Base-by-base conservation (phyloP, 2,113 vertebrate genomes). In the Solea solea region DNA sequence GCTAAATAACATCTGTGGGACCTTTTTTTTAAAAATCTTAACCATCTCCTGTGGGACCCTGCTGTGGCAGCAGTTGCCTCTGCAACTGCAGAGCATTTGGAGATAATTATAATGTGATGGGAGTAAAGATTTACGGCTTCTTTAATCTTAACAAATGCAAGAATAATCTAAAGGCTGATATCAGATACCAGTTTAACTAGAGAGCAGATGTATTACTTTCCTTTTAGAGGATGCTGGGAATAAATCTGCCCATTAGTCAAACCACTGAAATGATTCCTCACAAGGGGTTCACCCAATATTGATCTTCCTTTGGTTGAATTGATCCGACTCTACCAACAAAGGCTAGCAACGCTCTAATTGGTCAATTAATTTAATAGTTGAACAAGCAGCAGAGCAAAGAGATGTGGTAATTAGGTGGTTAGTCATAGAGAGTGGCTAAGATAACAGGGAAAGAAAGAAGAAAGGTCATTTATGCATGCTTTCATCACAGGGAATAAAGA, bases 171-270 rank as follows among this genome's bases (percentile, higher is more conserved):
- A 69, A 64, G 80, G 53, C 16, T 49, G 11, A 72, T 58, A 79
- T 85, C 61, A 78, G 54, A 77, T 72, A 58, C 27, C 60, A 11
- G n/a, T 46, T 68, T 49, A 49, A 67, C 39, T 14, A n/a, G 9
- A 71, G 51, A 40, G 45, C 40, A 55, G 69, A 65, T 61, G 41
- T 58, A 67, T 80, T 55, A 54, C 54, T 68, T 42, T 51, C 41
- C 46, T 60, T 27, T 79, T 60, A 67, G 34, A 63, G 49, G 45
- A 53, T 62, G 72, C 52, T 39, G 52, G 53, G 53, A 54, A 72
- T 81, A 73, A 73, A 48, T 60, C 57, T 70, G 67, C 39, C 61
- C 51, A 74, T 74, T 74, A 72, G 61, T 80, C 64, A 81, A 76
- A 69, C 50, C 58, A 69, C 25, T 12, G 62, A 60, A 25, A 42